Evolutionary conservation across 2,797 vertebrate genomes (phyloP).

Genomic region (Pangasius mekongensis): DNA sequence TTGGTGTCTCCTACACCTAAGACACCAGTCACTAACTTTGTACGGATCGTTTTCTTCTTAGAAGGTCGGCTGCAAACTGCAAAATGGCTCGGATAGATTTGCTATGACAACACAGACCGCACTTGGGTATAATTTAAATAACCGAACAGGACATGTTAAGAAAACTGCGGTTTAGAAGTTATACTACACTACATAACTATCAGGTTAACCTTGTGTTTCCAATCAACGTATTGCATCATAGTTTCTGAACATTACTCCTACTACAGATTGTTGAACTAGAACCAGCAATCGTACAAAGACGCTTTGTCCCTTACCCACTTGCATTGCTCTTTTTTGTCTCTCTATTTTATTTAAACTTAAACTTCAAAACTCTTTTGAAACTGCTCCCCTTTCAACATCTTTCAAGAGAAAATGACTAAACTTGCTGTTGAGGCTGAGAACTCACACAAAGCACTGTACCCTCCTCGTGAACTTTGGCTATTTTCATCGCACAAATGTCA

Average conservation of each 20-base stretch:
- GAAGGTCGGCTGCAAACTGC: background rate
- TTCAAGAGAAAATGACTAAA: background rate
- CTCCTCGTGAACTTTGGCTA: background rate
- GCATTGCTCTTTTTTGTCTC: background rate
- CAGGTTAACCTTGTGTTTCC: background rate
- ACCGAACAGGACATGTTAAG: conserved; percentile 3
- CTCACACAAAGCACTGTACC: background rate
- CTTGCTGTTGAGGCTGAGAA: background rate
- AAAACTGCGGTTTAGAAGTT: conserved; percentile 7
- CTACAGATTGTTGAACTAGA: background rate
- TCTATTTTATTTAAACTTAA: background rate
- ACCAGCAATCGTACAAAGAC: background rate
- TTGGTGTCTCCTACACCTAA: background rate
- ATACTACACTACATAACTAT: background rate
- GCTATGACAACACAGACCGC: conserved; percentile 1
- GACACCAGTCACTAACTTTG: background rate
- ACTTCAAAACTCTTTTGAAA: background rate
- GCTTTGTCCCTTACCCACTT: background rate
- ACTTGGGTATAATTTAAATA: background rate
- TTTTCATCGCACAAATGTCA: background rate
- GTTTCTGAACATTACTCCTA: background rate
- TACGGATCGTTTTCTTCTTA: background rate
- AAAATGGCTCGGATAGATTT: background rate
- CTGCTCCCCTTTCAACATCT: background rate
- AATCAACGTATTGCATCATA: background rate